Percentiles rank a stretch among this genome's conserved stretches.
Conservation (phyloP, 2,888 invertebrate genomes). For the Calameuta pallipes region DNA sequence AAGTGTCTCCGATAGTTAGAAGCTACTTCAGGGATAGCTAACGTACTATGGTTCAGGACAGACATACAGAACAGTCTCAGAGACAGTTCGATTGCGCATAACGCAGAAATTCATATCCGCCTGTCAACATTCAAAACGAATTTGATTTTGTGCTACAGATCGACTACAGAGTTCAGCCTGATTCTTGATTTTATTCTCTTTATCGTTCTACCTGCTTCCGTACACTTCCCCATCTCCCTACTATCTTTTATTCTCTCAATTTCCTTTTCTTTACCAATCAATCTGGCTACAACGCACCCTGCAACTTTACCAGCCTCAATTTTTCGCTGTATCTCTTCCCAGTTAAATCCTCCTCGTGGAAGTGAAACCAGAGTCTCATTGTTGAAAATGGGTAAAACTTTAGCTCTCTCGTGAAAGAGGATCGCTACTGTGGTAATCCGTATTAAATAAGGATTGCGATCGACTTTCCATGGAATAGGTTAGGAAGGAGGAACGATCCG, state of each 20-base stretch:
- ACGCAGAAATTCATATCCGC: background rate
- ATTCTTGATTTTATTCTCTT: background rate
- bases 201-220: background rate
- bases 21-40: background rate
- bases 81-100: background rate
- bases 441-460: background rate
- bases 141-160: background rate
- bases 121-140: background rate
- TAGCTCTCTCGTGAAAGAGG: background rate
- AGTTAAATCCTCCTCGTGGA: background rate
- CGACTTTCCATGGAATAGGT: background rate
- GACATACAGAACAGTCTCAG: background rate
- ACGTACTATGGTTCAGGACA: background rate
- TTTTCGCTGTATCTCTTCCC: background rate
- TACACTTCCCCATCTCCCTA: background rate
- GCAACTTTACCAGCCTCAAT: background rate
- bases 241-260: background rate
- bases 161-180: background rate
- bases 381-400: background rate
- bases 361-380: background rate
- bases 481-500: background rate
- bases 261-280: background rate
- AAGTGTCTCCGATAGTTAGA: background rate
- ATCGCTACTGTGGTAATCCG: background rate
- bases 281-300: background rate